Evolutionary conservation across 2,113 vertebrate genomes (phyloP), one percentile per base, ranked within the genome.

Genomic region (Leucosticte australis): DNA sequence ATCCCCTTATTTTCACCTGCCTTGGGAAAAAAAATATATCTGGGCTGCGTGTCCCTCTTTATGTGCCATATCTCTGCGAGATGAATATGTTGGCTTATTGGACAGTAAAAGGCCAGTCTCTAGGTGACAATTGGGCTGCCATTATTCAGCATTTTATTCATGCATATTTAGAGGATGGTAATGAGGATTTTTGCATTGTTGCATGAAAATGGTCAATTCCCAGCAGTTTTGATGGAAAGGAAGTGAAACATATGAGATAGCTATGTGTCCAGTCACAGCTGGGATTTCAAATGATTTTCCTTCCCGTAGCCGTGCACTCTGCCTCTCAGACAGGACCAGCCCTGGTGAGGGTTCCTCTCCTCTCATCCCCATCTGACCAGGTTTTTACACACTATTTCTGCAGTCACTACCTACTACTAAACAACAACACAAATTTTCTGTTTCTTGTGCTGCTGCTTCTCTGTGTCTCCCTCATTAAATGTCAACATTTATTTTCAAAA

Each of bases 131-230:
- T 98, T 98, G 98, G 98, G 98, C 97, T 98, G 98, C 97, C 98
- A 98, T 98, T 99, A 98, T 98, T 98, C 98, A 98, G 98, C 98
- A 97, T 98, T 99, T 98, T 98, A 99, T 98, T 99, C 99, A 99
- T 99, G 99, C 99, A 99, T 99, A 99, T 99, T 99, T 99, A 99
- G 98, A 96, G 97, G 98, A 99, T 99, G 99, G 98, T 99, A 99
- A 99, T 99, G 98, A 99, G 98, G 70, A 96, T 98, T 98, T 99
- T 99, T 99, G 99, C 99, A 99, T 99, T 99, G 99, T 99, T 99
- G 99, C 99, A 98, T 98, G 98, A 99, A 99, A 99, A 99, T 98
- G 97, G 98, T 96, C 97, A 96, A 98, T 98, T 98, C 98, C 98
- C 98, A 96, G 98, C 98, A 98, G 98, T 97, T 96, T 97, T 98